Percentiles rank a stretch among this genome's conserved stretches.
Conservation (phyloP, 2,797 vertebrate genomes). For the Cossypha caffra region DNA sequence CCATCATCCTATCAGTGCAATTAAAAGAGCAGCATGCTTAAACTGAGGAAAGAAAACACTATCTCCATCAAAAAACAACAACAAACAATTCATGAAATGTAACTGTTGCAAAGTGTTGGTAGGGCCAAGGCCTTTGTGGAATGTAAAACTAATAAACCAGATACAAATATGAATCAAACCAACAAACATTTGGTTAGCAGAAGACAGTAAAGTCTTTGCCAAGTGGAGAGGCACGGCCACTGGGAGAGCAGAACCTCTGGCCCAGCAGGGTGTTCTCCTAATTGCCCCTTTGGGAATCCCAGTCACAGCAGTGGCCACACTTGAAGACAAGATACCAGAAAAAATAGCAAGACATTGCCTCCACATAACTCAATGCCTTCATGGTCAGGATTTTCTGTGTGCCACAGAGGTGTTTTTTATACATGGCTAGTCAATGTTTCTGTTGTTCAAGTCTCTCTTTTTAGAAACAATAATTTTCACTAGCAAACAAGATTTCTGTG, state of each 20-base stretch:
- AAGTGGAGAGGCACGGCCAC: neutral
- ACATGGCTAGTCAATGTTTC: constrained; percentile 25
- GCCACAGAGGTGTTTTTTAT: constrained; percentile 1
- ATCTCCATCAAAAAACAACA: constrained; percentile 27
- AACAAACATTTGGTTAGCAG: neutral
- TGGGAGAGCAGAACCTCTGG: neutral
- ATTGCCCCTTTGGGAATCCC: neutral
- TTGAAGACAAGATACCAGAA: neutral
- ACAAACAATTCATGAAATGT: constrained; percentile 6
- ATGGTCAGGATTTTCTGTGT: neutral
- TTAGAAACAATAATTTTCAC: constrained; percentile 36
- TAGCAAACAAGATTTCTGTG: constrained; percentile 62
- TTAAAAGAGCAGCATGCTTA: neutral
- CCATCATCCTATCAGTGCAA: constrained; percentile 50
- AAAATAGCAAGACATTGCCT: neutral
- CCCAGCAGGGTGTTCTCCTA: neutral
- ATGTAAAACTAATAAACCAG: neutral
- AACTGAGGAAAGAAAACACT: neutral
- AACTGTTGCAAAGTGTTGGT: neutral
- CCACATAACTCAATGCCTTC: neutral
- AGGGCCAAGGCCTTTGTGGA: neutral
- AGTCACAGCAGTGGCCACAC: neutral
- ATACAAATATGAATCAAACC: neutral
- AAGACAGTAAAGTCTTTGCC: neutral
- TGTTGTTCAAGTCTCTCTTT: constrained; percentile 20